These are phyloP conservation scores for Metopolophium dirhodum DNA, from an alignment of 1,140 invertebrate genomes.

Conservation along the genomic window DNA sequence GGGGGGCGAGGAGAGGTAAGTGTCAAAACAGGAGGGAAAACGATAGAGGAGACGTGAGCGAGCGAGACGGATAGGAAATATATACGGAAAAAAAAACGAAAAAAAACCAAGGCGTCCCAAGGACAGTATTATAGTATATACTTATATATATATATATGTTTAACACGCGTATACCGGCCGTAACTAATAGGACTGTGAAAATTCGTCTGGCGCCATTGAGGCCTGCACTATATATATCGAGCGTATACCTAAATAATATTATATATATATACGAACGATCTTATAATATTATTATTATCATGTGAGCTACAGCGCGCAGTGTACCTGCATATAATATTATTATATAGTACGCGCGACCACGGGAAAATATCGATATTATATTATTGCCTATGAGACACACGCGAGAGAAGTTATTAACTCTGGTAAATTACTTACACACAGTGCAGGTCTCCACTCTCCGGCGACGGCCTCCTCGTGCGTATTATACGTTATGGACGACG, in stretches of 20 bases:
- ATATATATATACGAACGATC: neutral
- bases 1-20: neutral
- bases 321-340: too few species aligned
- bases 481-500: neutral
- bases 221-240: neutral
- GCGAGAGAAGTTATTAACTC: conserved; percentile 42
- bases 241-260: neutral
- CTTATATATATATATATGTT: neutral
- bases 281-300: neutral
- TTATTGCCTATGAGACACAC: neutral
- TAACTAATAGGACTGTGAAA: conserved; percentile 54
- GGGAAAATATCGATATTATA: neutral
- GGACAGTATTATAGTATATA: neutral
- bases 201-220: conserved; percentile 56
- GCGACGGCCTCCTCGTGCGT: neutral
- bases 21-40: neutral
- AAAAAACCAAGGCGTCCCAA: neutral
- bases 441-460: neutral
- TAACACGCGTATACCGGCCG: conserved; percentile 13
- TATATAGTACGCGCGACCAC: neutral
- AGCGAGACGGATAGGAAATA: neutral
- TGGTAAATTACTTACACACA: conserved; percentile 40
- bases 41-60: neutral
- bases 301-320: neutral
- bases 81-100: neutral